Evolutionary conservation across 1,140 invertebrate genomes (phyloP), one percentile per base, ranked within the genome.

Genomic region (Reticulitermes speratus): DNA sequence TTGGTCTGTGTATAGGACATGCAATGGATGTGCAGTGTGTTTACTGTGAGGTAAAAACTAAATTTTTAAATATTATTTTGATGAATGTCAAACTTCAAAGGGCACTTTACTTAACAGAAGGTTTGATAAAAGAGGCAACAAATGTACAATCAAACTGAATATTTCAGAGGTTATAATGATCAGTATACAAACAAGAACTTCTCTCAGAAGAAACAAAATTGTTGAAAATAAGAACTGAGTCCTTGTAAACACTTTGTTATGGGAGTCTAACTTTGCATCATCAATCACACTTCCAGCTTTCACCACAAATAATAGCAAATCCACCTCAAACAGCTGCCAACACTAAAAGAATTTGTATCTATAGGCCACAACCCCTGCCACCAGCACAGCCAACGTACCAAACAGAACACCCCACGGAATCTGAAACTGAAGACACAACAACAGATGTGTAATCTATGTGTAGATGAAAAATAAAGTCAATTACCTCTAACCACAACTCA

Each of bases 281-380:
- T 16, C 52, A 55, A 55, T 55, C 52, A 55, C 19, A 21, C 19
- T 55, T 55, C 52, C 52, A 55, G 65, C 65, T 25, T 75, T 9
- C 65, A 25, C 0, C 0, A n/a, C n/a, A n/a, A 25, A 9, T 30
- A 75, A n/a, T 9, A 14, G 65, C n/a, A 25, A 75, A 16, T 55
- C 65, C 65, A 30, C n/a, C 65, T 75, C 25, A 75, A 75, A 30
- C 65, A n/a, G 65, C 11, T 75, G 65, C 65, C n/a, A 14, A 16
- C 83, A 30, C 30, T 84, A 84, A 16, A 84, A 52, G 9, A 84
- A 84, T 48, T 84, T 84, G 48, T 84, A 84, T 30, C 83, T 48
- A 52, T 84, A 84, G 8, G 83, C 83, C 83, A 84, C 48, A 14
- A 84, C 30, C 7, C 83, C 83, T n/a, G 83, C 83, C 45, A 84